Evolutionary conservation across 2,113 vertebrate species (phyloP).

Genomic region (Indri indri): DNA sequence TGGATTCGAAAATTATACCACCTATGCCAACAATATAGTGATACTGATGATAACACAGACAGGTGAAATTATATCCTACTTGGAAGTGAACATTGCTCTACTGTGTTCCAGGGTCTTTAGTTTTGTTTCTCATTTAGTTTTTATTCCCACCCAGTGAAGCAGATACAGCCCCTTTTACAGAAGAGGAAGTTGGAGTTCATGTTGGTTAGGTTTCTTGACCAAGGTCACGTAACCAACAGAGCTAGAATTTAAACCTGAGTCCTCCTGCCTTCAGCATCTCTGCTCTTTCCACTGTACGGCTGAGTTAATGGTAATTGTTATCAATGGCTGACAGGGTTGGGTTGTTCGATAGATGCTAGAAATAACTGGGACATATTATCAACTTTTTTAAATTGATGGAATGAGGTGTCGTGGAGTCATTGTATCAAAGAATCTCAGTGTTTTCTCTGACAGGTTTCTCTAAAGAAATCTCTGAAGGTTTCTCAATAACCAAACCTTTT

Average conservation of each 20-base stretch:
- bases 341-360: not conserved
- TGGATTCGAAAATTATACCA: not conserved
- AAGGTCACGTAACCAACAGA: not conserved
- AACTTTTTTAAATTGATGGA: not conserved
- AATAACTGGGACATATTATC: not conserved
- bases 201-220: not conserved
- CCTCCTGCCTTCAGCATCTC: not conserved
- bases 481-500: not conserved
- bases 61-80: not conserved
- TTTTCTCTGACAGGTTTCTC: not conserved
- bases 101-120: not conserved
- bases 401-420: not conserved
- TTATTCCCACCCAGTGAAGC: not conserved
- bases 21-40: not conserved
- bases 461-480: not conserved
- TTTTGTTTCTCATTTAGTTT: not conserved
- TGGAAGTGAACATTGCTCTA: not conserved
- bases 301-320: not conserved
- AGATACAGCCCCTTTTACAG: not conserved
- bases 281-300: not conserved
- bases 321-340: not conserved
- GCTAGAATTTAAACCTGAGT: not conserved
- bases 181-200: not conserved
- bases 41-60: not conserved
- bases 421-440: not conserved